These are phyloP conservation scores for Parapsyche elsis DNA, from an alignment of 1,140 invertebrate species.

Conservation along the genomic window DNA sequence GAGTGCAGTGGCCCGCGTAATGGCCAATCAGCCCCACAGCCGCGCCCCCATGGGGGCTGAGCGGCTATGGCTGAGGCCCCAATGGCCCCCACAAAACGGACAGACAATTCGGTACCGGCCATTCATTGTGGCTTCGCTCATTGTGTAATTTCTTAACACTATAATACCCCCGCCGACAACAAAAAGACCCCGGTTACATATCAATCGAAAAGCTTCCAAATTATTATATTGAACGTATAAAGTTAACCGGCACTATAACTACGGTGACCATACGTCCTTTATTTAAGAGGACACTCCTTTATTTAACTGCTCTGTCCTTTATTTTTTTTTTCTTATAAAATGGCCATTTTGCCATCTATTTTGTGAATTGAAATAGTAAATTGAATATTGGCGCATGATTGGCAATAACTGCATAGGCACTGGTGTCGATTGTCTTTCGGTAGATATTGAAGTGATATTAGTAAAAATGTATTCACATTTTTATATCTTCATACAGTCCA, in stretches of 20 bases:
- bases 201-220: background rate
- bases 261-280: too few relatives aligned
- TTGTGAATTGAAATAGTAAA: too few relatives aligned
- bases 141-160: background rate
- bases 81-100: background rate
- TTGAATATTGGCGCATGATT: too few relatives aligned
- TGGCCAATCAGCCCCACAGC: conserved; percentile 46
- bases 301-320: too few relatives aligned
- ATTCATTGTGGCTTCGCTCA: background rate
- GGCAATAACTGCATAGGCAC: too few relatives aligned
- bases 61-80: background rate
- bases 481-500: too few relatives aligned
- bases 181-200: background rate
- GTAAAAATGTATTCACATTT: too few relatives aligned
- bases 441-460: too few relatives aligned
- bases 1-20: conserved; percentile 49
- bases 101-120: conserved; percentile 12
- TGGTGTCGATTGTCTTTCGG: too few relatives aligned
- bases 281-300: too few relatives aligned
- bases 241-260: background rate
- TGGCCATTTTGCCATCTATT: too few relatives aligned
- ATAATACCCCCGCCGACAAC: background rate
- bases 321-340: too few relatives aligned
- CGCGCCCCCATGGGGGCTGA: conserved; percentile 1
- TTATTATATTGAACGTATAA: background rate